Base-by-base conservation (phyloP, 2,113 vertebrate species). In the Phyllostomus discolor region DNA sequence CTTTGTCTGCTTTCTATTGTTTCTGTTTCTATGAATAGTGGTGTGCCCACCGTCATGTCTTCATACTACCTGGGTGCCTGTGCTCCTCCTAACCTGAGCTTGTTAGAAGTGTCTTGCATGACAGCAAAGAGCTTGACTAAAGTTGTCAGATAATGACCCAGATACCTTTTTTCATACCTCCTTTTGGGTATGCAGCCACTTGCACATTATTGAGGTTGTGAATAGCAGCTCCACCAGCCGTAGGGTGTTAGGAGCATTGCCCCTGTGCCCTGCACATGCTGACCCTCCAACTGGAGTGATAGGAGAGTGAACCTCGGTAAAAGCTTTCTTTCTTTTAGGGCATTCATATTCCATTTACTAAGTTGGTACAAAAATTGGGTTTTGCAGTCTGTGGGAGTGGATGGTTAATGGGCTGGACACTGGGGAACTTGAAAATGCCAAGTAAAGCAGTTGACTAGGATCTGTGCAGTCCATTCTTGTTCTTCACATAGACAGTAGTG, bases 1-100 rank as follows among this genome's bases (percentile, higher is more conserved):
- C 16, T 67, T 94, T 91, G 52, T 91, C 78, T 92, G 70, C 59
- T 94, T 81, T 50, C 73, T 38, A 48, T 82, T 82, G 62, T 87
- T 92, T 93, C 57, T 84, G 26, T 95, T 72, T 91, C 66, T 76
- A 0, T 62, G 93, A 75, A 57, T 78, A 85, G 62, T 75, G 28
- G 6, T 69, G 4, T 46, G 16, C 43, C 79, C n/a, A 38, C 43
- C 38, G 1, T 70, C 89, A 35, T 31, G 48, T 85, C 89, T 66
- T 87, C n/a, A 11, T 28, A 43, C 66, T 84, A 0, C 86, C 15
- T 57, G 59, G 12, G 35, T 50, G 28, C 67, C 48, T 79, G 41
- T 83, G 57, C 43, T 67, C 50, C 54, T 88, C 62, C 50, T 89
- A 26, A 84, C n/a, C 70, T 57, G 38, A 91, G 41, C 70, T 73